Base-by-base conservation (phyloP, 2,797 vertebrate genomes). In the Sardinella longiceps region DNA sequence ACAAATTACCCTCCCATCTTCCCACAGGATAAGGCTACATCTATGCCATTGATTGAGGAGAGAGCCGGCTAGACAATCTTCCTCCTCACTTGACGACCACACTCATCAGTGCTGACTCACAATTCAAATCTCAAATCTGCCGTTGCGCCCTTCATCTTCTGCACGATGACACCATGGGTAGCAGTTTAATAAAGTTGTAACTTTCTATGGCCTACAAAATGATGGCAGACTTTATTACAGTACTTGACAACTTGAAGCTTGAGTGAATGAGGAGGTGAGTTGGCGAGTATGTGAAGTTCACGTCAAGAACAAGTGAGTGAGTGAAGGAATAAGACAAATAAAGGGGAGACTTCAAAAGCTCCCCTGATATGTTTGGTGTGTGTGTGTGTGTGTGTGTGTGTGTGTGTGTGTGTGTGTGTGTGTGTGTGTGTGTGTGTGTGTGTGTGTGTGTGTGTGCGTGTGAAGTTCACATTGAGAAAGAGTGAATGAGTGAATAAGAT, bases 371-470 rank as follows among this genome's bases (percentile, higher is more conserved):
- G 4, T 43, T 43, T 43, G n/a, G 23, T n/a, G 58, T n/a, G 30
- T 70, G 66, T 33, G 30, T 70, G 30, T 33, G 66, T 70, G 30
- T 33, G 66, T 70, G 63, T 30, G 63, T 33, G 6, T 7, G 25
- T 66, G 0, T 11, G 60, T 11, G 82, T 4, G 9, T 12, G 11
- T 14, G 28, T 28, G 60, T 66, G 28, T 28, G 28, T 63, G 10
- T n/a, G 83, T 45, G 81, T 63, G 58, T 0, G 15, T 82, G 81
- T 48, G 53, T 12, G 25, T 81, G 80, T 48, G 56, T 25, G 56
- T 6, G 56, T 5, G 18, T 7, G 56, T 58, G 56, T 58, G 56
- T 5, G 56, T 58, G 56, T 7, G n/a, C 2, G 56, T 20, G 56
- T 25, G n/a, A 60, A n/a, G n/a, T n/a, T n/a, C n/a, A n/a, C n/a